phyloP scores from a whole-genome alignment of 2,113 vertebrate species.

The Thryonomys swinderianus region DNA sequence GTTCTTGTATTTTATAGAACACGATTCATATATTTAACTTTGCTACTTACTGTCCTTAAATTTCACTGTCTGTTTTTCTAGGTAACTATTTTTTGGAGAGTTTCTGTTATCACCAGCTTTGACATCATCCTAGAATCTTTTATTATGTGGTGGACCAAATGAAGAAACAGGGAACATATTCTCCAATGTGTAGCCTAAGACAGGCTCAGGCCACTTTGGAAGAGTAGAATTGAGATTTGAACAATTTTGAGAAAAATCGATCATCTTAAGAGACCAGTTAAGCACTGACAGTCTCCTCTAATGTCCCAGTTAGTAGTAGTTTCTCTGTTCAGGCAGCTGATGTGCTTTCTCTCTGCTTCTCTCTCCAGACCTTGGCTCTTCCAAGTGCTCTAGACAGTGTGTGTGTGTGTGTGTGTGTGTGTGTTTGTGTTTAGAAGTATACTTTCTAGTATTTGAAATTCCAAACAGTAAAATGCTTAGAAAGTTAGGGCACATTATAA shows the following conservation, averaged over 20 bases:
- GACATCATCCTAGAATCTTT: neutral
- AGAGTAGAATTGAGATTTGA: neutral
- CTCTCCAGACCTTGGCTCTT: neutral
- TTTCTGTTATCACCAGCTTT: neutral
- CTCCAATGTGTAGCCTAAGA: neutral
- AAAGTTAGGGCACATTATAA: neutral
- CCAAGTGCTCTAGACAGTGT: neutral
- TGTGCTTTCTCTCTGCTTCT: neutral
- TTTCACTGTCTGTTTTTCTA: neutral
- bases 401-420: neutral
- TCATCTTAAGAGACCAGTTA: neutral
- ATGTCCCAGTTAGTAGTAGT: neutral
- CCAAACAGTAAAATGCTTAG: neutral
- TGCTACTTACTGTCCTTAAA: neutral
- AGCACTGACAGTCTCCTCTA: neutral
- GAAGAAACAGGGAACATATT: neutral
- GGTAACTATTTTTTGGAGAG: neutral
- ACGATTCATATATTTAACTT: neutral
- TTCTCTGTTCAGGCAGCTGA: neutral
- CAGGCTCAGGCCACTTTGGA: neutral
- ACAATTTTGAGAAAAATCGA: neutral
- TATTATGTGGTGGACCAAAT: neutral
- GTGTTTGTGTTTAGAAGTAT: neutral
- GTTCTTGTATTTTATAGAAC: neutral
- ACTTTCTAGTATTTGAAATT: neutral